phyloP scores from a whole-genome alignment of 2,113 vertebrate genomes.

The Vidua macroura region DNA sequence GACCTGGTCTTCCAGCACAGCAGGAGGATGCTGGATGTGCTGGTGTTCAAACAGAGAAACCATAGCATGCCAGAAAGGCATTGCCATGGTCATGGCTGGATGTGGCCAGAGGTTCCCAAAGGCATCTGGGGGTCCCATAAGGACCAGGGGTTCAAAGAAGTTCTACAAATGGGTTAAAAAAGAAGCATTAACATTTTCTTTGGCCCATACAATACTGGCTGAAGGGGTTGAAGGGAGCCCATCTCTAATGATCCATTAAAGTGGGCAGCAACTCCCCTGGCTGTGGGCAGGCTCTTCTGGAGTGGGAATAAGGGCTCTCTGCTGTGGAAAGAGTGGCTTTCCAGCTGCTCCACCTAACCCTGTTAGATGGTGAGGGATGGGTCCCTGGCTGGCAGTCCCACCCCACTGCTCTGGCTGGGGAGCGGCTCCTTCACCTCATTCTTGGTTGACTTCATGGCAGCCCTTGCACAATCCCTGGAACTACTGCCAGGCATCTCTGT shows the following conservation, averaged over 20 bases:
- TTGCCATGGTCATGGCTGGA: accelerated
- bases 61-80: neutral
- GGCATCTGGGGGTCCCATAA: neutral
- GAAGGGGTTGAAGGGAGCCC: neutral
- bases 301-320: neutral
- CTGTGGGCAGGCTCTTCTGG: neutral
- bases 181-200: neutral
- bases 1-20: neutral
- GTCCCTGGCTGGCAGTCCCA: neutral
- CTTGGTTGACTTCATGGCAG: constrained; percentile 14
- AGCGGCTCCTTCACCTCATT: neutral
- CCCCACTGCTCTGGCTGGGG: neutral
- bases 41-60: neutral
- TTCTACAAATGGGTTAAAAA: neutral
- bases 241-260: neutral
- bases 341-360: neutral
- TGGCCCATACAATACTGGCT: neutral
- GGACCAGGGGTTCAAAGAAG: neutral
- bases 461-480: constrained; percentile 12
- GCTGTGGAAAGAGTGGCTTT: neutral
- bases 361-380: neutral
- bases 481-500: constrained; percentile 6
- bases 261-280: neutral
- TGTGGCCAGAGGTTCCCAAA: neutral
- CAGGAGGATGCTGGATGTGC: neutral